Base-by-base conservation (phyloP, 2,113 vertebrate species). In the Stegastes partitus region DNA sequence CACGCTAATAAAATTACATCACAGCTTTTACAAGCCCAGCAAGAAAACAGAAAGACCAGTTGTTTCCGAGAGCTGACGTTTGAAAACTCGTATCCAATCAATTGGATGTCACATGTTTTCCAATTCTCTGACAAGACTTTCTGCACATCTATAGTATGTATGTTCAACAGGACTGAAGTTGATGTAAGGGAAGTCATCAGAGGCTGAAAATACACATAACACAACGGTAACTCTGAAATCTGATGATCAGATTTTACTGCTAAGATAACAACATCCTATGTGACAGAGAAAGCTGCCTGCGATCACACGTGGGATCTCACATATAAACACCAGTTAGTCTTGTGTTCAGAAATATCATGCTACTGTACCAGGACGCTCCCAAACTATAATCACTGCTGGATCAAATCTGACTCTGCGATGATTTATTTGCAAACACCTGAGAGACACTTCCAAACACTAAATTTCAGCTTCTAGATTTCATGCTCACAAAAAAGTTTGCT, bases 401-500 rank as follows among this genome's bases (percentile, higher is more conserved):
- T 61, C 55, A 76, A 53, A 67, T 55, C 1, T 28, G 49, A 51
- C 25, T 37, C 55, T 57, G 19, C n/a, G 18, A 12, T 45, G 8
- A 50, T 39, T 25, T 68, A 12, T 34, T 50, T 51, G 11, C 21
- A 63, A 68, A 70, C 44, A 64, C 44, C 18, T 25, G 9, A 47
- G 19, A 22, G 10, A 42, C 19, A 65, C 49, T 62, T 45, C 31
- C 6, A 5, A 66, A 58, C 3, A 51, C 11, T 21, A 39, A 22
- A 25, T 56, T 54, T 69, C 5, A 42, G 16, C 53, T 45, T 59
- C 42, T 49, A 55, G 28, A 57, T n/a, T 5, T 22, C 5, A 42
- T 21, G n/a, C 71, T 53, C 53, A 16, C n/a, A 59, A 26, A 79
- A 34, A 83, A 42, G 64, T 85, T 76, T 42, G 26, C 28, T 10